phyloP scores from a whole-genome alignment of 1,140 invertebrate genomes.

The Lysiphlebus fabarum region DNA sequence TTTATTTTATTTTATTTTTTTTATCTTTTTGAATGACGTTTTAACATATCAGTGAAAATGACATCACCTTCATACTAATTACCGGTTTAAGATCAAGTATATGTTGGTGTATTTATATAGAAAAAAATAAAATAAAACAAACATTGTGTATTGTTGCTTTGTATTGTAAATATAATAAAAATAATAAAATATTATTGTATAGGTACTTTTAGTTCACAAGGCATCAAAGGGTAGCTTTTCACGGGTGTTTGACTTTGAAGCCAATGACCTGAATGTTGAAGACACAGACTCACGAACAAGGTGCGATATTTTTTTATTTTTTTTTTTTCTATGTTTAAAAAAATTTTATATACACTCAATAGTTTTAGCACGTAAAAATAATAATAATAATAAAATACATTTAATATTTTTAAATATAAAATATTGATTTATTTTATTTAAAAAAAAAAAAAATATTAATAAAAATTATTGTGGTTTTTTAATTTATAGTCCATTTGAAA shows the following conservation, averaged over 20 bases:
- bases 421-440: slow-evolving; percentile 1
- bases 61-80: slow-evolving; percentile 6
- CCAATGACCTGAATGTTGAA: slow-evolving; percentile 71
- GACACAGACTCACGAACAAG: slow-evolving; percentile 74
- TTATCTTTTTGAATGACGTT: neutral
- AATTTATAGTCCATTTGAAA: slow-evolving; percentile 75
- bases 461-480: slow-evolving; percentile 20
- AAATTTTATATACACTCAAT: neutral
- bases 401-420: too few species aligned
- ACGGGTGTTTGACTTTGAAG: slow-evolving; percentile 87
- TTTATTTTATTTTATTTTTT: too few species aligned
- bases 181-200: slow-evolving; percentile 27
- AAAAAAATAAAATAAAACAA: neutral
- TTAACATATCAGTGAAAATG: slow-evolving; percentile 6
- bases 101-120: neutral
- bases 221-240: slow-evolving; percentile 86
- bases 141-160: slow-evolving; percentile 1
- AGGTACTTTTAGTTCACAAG: slow-evolving; percentile 85
- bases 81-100: neutral
- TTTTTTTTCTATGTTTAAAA: slow-evolving; percentile 28
- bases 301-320: slow-evolving; percentile 45
- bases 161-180: neutral
- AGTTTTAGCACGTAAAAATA: too few species aligned
- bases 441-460: too few species aligned
- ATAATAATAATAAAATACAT: neutral